Evolutionary conservation across 1,140 invertebrate species (phyloP), one percentile per base, ranked within the genome.

Genomic region (Papilio glaucus): DNA sequence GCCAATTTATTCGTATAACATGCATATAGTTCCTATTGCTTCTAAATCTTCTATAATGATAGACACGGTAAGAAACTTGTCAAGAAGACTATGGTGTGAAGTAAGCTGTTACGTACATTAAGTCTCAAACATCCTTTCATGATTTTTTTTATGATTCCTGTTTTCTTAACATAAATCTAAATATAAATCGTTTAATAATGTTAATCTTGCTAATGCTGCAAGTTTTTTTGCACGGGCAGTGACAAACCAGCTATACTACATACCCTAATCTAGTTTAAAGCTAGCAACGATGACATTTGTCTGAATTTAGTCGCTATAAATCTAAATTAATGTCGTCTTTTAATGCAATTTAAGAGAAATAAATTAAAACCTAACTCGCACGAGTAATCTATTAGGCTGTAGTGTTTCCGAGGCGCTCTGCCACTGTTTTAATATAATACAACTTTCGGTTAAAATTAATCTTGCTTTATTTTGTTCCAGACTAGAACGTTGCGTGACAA

Each of bases 401-500:
- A 6, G 49, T 45, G 21, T 53, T 53, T 53, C 3, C 9, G 10
- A 53, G 21, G 21, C 8, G 21, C 8, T 24, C n/a, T 10, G 18
- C 49, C 10, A 53, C 21, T 24, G 0, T 53, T 53, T 53, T 24
- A 53, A 53, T 41, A 41, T 41, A 8, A 53, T 24, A 24, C 49
- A 53, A 18, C 7, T 53, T 53, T 53, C 0, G 49, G 49, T 53
- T 24, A 53, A 53, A 53, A 53, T 53, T 53, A 53, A 53, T 9
- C 18, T 53, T 53, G 49, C 21, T 53, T 53, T 53, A 53, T 53
- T 53, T 53, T 4, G 9, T 53, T 18, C 21, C 49, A 21, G 21
- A 18, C 21, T 53, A 53, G 49, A 53, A 53, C 21, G 15, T 67
- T 39, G 63, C 63, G 63, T 67, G 63, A 42, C 38, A 67, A 67